Evolutionary conservation across 1,140 invertebrate species (phyloP), one percentile per base, ranked within the genome.

Genomic region (Lepidurus packardi): DNA sequence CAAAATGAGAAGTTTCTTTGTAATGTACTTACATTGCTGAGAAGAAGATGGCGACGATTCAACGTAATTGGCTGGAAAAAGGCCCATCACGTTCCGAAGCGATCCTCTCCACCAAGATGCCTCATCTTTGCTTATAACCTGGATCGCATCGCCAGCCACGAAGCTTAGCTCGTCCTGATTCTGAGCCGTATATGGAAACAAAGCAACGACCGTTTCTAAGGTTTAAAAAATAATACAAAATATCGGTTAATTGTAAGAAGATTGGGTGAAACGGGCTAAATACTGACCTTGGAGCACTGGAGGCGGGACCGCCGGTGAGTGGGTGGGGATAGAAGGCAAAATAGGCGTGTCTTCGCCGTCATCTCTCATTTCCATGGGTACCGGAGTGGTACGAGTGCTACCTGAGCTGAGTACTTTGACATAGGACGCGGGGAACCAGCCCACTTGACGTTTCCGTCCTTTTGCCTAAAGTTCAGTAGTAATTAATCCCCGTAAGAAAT

Each of bases 381-480:
- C 82, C 34, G 82, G 82, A 65, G 82, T 82, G 73, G 82, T 84
- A 34, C 84, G 82, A 24, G 82, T 83, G 73, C 83, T 81, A 76
- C 81, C 81, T 24, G 80, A 82, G 74, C 83, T 84, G 9, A 93
- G 83, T 75, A 94, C 89, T 87, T 98, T 98, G 0, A 99, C 96
- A 84, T 98, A 98, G 74, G 94, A 95, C 25, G 96, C 96, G 9
- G 97, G 97, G 85, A 98, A 98, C 96, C 97, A 99, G 6, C 97
- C 97, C 77, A 97, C 91, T 87, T 97, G 94, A 76, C 94, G 88
- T 83, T 96, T 96, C 81, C 95, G 92, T n/a, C 97, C 97, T 85
- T 97, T 95, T 13, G 94, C 90, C 90, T 92, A 80, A 41, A 81
- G 81, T 24, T 75, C n/a, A 75, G 25, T 25, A 25, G 25, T 25